Base-by-base conservation (phyloP, 2,888 invertebrate species). In the Drosophila anomelani region DNA sequence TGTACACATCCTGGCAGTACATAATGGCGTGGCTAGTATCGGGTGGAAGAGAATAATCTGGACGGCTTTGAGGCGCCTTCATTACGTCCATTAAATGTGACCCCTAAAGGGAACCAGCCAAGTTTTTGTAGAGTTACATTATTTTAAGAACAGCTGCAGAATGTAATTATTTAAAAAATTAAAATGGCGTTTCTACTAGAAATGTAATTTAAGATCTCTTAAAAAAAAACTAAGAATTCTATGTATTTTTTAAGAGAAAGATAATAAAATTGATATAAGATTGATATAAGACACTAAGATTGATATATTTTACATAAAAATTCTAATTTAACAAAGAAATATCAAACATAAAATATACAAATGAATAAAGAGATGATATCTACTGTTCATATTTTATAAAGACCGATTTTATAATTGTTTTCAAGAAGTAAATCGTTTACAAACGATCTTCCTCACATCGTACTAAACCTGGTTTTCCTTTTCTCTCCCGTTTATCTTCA, bases 1-100 rank as follows among this genome's bases (percentile, higher is more conserved):
- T 34, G 55, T 29, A 49, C 46, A 66, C 17, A 44, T 54, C 67
- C 49, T 43, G 13, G n/a, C 32, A 41, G 53, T 20, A 32, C 54
- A 62, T 51, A 23, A 20, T 39, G 26, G 36, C 41, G 60, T 17
- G 41, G 17, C 47, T 26, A n/a, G 53, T 17, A 20, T 41, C 20
- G 49, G 36, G 29, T 46, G 26, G 9, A n/a, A 38, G 20, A 39
- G 38, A 26, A 39, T 20, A n/a, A 29, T 38, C 44, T 26, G 15
- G n/a, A 29, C 13, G 39, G 20, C 12, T 29, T 20, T 32, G 38
- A 7, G 17, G 17, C 5, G 3, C 17, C 10, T 20, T 13, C 20
- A 36, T 20, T 15, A 15, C 5, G 34, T 36, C 20, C 51, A 53
- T 51, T 10, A 20, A 20, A 51, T 51, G 20, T 26, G 23, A 6